phyloP scores from a whole-genome alignment of 2,888 invertebrate genomes.

The Steinernema hermaphroditum region DNA sequence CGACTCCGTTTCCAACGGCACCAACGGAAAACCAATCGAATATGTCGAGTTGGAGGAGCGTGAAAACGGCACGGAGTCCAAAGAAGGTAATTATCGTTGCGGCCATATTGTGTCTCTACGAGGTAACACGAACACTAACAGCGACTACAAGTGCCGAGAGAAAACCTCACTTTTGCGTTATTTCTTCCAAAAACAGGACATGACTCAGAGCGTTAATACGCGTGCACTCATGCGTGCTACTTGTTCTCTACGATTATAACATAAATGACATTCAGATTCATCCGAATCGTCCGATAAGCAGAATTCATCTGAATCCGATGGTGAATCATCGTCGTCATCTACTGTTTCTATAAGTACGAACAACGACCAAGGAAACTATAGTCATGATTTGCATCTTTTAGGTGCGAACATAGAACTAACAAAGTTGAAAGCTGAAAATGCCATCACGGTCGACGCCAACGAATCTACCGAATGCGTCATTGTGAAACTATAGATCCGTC shows the following conservation, averaged over 20 bases:
- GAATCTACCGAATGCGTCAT: conserved; percentile 28
- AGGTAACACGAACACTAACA: too few relatives aligned
- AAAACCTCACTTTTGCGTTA: too few relatives aligned
- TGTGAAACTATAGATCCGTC: conserved; percentile 1
- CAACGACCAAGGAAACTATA: too few relatives aligned
- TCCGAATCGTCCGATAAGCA: not conserved
- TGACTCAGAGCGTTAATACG: too few relatives aligned
- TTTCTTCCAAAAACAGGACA: too few relatives aligned
- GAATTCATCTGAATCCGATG: not conserved
- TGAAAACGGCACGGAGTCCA: not conserved
- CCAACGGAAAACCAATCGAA: not conserved
- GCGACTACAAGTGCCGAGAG: too few relatives aligned
- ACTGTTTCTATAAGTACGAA: not conserved
- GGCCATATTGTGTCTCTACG: too few relatives aligned
- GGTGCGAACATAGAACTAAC: not conserved
- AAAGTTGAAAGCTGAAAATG: not conserved
- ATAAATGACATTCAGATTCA: too few relatives aligned
- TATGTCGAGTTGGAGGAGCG: not conserved
- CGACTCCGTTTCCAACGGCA: not conserved
- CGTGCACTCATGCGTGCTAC: too few relatives aligned
- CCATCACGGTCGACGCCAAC: not conserved
- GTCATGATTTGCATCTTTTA: too few relatives aligned
- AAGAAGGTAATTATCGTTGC: conserved; percentile 18
- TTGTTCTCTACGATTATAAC: too few relatives aligned
- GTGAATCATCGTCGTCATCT: not conserved